These are phyloP conservation scores for Pomatorhinus ruficollis DNA, from an alignment of 2,113 vertebrate genomes.

Conservation along the genomic window DNA sequence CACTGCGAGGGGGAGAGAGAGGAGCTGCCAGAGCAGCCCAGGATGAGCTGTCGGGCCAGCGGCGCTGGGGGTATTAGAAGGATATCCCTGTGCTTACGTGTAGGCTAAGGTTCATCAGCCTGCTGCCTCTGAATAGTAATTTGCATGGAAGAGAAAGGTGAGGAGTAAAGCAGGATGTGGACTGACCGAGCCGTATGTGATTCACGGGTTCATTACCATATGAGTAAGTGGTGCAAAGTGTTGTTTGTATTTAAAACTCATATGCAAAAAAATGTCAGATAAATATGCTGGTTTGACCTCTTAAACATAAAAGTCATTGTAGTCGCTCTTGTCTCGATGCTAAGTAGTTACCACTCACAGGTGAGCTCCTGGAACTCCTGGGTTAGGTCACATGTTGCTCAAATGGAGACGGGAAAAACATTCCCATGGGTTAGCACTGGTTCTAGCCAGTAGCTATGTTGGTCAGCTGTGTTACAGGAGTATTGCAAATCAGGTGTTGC, in stretches of 20 bases:
- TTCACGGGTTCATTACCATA: not conserved
- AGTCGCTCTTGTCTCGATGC: fast-evolving
- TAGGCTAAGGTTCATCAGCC: not conserved
- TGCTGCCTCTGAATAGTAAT: not conserved
- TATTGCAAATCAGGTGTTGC: not conserved
- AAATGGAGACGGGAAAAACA: not conserved
- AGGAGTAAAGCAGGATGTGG: not conserved
- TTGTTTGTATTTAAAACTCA: not conserved
- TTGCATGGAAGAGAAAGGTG: not conserved
- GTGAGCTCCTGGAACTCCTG: not conserved
- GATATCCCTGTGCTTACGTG: not conserved
- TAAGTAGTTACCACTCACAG: not conserved
- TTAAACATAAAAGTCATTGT: not conserved
- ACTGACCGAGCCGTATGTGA: not conserved
- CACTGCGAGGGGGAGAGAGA: fast-evolving
- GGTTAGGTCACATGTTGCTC: not conserved
- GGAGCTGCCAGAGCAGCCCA: not conserved
- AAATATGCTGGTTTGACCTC: not conserved
- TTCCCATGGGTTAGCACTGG: not conserved
- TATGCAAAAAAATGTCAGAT: not conserved
- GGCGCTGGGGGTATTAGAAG: not conserved
- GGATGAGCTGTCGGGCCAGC: not conserved
- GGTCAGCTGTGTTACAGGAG: not conserved
- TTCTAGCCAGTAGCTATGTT: fast-evolving
- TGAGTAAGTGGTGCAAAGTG: not conserved